Evolutionary conservation across 2,888 invertebrate species (phyloP).

Genomic region (Nycteola revayana): DNA sequence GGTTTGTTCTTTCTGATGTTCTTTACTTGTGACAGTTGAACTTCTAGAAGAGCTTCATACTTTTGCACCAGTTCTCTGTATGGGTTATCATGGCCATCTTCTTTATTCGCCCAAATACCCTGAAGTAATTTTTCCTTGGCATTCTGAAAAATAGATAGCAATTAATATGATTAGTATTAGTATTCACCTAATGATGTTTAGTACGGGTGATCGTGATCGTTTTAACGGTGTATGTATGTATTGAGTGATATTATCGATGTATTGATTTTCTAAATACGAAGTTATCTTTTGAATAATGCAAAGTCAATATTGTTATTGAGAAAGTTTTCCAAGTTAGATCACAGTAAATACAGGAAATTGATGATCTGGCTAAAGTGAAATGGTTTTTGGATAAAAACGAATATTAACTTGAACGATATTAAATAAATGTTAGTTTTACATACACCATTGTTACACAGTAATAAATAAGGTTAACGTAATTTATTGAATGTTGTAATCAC

Average conservation of each 20-base stretch:
- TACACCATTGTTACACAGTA: constrained; percentile 71
- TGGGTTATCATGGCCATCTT: constrained; percentile 83
- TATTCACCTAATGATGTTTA: constrained; percentile 2
- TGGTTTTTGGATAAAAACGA: constrained; percentile 17
- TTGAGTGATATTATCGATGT: constrained; percentile 8
- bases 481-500: constrained; percentile 15
- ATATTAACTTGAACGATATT: not conserved
- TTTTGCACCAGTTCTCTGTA: constrained; percentile 92
- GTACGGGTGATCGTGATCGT: too few species aligned
- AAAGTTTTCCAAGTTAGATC: constrained; percentile 20
- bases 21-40: constrained; percentile 85
- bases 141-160: constrained; percentile 51
- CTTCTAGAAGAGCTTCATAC: constrained; percentile 91
- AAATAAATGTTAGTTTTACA: constrained; percentile 57
- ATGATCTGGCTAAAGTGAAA: constrained; percentile 18
- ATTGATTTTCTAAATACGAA: constrained; percentile 18
- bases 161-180: constrained; percentile 8
- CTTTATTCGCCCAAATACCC: constrained; percentile 78
- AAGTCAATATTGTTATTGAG: constrained; percentile 1
- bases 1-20: constrained; percentile 71
- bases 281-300: constrained; percentile 20
- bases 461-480: constrained; percentile 1
- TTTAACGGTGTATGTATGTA: too few species aligned
- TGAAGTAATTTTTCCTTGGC: constrained; percentile 77
- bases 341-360: constrained; percentile 9